These are phyloP conservation scores for Larimichthys polyactis DNA, from an alignment of 2,113 vertebrate genomes.

Conservation along the genomic window DNA sequence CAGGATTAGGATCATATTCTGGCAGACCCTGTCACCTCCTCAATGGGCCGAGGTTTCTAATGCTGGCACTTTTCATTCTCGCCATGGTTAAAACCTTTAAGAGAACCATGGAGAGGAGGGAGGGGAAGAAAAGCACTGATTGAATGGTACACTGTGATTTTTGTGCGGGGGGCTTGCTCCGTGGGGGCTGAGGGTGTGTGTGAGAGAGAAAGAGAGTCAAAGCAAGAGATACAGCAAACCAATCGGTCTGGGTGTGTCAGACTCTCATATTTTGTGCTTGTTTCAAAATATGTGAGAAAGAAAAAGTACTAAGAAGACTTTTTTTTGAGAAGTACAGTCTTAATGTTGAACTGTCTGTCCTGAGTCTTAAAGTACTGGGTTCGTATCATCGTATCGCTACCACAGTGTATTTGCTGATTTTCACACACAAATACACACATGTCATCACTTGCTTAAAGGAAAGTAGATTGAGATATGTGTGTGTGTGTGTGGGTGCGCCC, in stretches of 20 bases:
- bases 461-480: conserved; percentile 48
- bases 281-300: not conserved
- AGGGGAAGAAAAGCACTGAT: conserved; percentile 63
- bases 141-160: conserved; percentile 85
- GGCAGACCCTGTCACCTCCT: conserved; percentile 90
- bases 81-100: conserved; percentile 86
- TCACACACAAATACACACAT: not conserved
- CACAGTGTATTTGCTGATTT: not conserved
- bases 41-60: conserved; percentile 89
- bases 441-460: conserved; percentile 54
- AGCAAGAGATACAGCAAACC: conserved; percentile 13
- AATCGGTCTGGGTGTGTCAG: not conserved
- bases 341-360: not conserved
- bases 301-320: not conserved
- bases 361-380: not conserved
- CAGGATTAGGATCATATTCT: conserved; percentile 97
- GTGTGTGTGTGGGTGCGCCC: not conserved
- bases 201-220: conserved; percentile 15
- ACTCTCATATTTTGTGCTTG: conserved; percentile 15
- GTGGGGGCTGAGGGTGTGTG: conserved; percentile 12
- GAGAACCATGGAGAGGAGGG: conserved; percentile 75
- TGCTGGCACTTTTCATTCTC: conserved; percentile 87
- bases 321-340: not conserved
- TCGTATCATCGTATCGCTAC: not conserved
- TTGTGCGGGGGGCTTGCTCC: conserved; percentile 71